Evolutionary conservation across 2,888 invertebrate species (phyloP).

Genomic region (Gymnosoma rotundatum): DNA sequence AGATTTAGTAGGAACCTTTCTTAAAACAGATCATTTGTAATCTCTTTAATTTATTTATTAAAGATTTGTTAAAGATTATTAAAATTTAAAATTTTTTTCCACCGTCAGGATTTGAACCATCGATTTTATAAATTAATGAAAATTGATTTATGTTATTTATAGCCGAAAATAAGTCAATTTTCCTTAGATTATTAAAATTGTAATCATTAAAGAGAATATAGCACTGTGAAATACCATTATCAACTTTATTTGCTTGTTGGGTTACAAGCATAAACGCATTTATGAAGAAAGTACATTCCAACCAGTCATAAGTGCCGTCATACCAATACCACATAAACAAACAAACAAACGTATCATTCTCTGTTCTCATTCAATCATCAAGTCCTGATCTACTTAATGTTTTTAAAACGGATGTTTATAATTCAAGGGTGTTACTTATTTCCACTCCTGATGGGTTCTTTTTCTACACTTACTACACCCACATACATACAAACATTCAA

Average conservation of each 20-base stretch:
- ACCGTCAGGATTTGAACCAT: too few species aligned
- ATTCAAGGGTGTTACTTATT: conserved; percentile 69
- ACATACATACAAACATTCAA: not conserved
- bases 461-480: not conserved
- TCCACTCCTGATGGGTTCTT: conserved; percentile 39
- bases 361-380: conserved; percentile 42
- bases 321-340: not conserved
- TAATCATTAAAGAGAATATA: too few species aligned
- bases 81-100: too few species aligned
- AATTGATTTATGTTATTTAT: too few species aligned
- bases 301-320: conserved; percentile 21
- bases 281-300: not conserved
- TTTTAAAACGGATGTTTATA: conserved; percentile 66
- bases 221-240: too few species aligned
- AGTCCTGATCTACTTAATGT: conserved; percentile 60
- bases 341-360: conserved; percentile 35
- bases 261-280: not conserved
- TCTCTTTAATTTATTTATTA: too few species aligned
- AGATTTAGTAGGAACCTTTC: too few species aligned
- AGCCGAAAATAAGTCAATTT: too few species aligned
- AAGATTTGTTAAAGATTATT: too few species aligned
- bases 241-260: not conserved
- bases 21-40: too few species aligned
- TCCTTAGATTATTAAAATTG: too few species aligned
- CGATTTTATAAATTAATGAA: too few species aligned